A percentile compares a stretch with the other conserved stretches of the same genome.
These are phyloP conservation scores for Dryobota labecula DNA, from an alignment of 2,888 invertebrate species.

Conservation along the genomic window DNA sequence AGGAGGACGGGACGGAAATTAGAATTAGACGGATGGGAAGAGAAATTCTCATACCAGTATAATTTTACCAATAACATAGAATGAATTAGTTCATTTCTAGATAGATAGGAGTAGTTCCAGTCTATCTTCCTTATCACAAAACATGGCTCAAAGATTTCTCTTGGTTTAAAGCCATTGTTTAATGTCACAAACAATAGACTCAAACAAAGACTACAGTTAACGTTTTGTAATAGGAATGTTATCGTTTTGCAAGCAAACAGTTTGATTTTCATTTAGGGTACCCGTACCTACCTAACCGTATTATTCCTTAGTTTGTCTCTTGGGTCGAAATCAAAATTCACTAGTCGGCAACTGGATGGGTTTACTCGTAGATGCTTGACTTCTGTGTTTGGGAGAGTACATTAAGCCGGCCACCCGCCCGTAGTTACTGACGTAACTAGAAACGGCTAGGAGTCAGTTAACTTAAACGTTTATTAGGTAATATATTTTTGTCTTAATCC, in stretches of 20 bases:
- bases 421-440: constrained; percentile 54
- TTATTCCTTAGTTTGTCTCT: constrained; percentile 48
- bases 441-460: constrained; percentile 49
- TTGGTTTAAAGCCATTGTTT: background rate
- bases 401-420: constrained; percentile 53
- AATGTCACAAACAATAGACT: constrained; percentile 11
- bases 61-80: too few species aligned
- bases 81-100: background rate
- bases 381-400: constrained; percentile 51
- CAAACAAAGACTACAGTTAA: background rate
- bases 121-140: background rate
- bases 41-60: too few species aligned
- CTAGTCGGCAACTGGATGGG: constrained; percentile 57
- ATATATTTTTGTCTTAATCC: constrained; percentile 47
- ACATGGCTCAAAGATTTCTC: background rate
- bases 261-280: constrained; percentile 40
- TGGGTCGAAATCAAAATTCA: constrained; percentile 62
- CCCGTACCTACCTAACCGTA: constrained; percentile 23
- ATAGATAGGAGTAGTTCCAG: background rate
- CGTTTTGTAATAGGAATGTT: constrained; percentile 5
- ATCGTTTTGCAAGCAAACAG: constrained; percentile 34
- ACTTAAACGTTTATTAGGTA: constrained; percentile 50
- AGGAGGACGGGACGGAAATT: too few species aligned
- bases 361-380: constrained; percentile 49
- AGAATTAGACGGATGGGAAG: too few species aligned